These are phyloP conservation scores for Euphysa ruthae DNA, from an alignment of 30 jellyfish, hydroid and myxozoan species.

Conservation along the genomic window DNA sequence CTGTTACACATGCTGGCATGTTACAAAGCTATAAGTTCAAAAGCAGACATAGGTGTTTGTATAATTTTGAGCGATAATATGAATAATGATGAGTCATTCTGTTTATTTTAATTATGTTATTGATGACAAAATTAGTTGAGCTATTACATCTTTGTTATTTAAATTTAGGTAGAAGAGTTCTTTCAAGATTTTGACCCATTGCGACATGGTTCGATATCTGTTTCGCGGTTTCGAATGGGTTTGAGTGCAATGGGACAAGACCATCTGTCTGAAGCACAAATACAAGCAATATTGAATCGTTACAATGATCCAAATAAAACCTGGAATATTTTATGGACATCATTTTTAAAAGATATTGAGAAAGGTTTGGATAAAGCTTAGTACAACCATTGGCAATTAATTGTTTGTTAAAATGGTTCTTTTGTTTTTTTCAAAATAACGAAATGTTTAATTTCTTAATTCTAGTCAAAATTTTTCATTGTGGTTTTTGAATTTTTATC, in stretches of 20 bases:
- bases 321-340: constrained; percentile 68
- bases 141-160: not conserved
- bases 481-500: too few relatives aligned
- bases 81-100: too few relatives aligned
- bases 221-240: constrained; percentile 86
- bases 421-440: not conserved
- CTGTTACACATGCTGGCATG: too few relatives aligned
- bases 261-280: constrained; percentile 52
- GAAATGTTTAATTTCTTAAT: not conserved
- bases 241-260: constrained; percentile 68
- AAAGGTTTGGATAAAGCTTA: constrained; percentile 65
- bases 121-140: not conserved
- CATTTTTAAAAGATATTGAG: constrained; percentile 64
- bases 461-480: too few relatives aligned
- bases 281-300: constrained; percentile 38
- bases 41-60: not conserved
- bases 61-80: too few relatives aligned
- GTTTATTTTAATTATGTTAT: not conserved
- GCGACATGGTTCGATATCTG: constrained; percentile 86
- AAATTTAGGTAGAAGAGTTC: constrained; percentile 68
- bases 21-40: not conserved
- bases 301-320: constrained; percentile 67
- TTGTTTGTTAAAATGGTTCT: not conserved
- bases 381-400: not conserved
- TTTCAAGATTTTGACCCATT: constrained; percentile 92